Conservation (phyloP, 2,797 vertebrate species). For the Lophotriccus pileatus region DNA sequence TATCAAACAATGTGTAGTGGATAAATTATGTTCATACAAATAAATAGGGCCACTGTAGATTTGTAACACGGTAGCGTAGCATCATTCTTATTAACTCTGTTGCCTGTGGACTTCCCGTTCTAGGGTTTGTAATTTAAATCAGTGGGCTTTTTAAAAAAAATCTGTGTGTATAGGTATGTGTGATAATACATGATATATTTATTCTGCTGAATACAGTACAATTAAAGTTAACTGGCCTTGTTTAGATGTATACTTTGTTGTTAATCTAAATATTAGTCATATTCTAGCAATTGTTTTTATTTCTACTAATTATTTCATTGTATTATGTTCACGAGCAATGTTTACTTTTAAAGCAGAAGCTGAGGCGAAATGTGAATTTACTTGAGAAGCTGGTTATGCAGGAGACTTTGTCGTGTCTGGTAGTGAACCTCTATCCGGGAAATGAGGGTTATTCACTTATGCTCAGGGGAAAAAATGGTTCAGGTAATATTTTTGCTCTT, state of each 20-base stretch:
- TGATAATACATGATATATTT: background rate
- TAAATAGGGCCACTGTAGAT: background rate
- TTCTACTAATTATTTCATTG: background rate
- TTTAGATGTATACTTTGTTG: background rate
- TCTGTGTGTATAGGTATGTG: accelerated
- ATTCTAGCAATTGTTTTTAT: background rate
- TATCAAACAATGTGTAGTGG: background rate
- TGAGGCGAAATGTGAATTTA: conserved; percentile 98
- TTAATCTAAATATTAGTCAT: background rate
- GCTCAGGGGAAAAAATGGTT: conserved; percentile 99
- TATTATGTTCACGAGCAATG: conserved; percentile 65
- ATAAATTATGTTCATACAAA: background rate
- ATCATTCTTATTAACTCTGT: background rate
- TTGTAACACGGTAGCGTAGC: background rate
- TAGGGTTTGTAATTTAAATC: background rate
- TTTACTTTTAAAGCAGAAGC: conserved; percentile 86
- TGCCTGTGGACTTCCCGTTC: background rate
- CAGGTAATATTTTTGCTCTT: conserved; percentile 79
- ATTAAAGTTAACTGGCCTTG: background rate
- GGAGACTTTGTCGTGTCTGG: conserved; percentile 93
- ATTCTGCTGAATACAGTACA: background rate
- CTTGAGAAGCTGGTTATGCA: conserved; percentile 98
- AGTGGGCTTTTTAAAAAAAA: background rate
- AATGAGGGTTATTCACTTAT: conserved; percentile 98
- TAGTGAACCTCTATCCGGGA: conserved; percentile 97